Base-by-base conservation (phyloP, 2,888 invertebrate genomes). In the Lysandra coridon region DNA sequence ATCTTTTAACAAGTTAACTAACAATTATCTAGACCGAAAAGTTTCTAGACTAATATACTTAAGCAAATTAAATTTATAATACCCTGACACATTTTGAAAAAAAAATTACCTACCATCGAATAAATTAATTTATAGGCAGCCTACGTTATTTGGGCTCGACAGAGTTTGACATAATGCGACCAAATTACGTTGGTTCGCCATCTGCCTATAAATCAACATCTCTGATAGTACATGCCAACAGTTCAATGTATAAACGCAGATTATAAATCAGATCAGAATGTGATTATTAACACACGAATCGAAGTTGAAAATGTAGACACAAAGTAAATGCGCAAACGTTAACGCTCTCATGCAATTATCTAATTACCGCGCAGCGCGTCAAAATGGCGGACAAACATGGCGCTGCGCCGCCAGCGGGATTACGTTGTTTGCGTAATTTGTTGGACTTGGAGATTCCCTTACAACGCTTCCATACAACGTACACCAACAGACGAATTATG, bases 351-450 rank as follows among this genome's bases (percentile, higher is more conserved):
- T 89, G 88, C 90, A 91, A 91, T 91, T 90, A 91, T 89, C 88
- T 90, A 91, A 91, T 91, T 91, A 90, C 85, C 83, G 85, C 85
- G 85, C 86, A 84, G 81, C 82, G 85, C 73, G 83, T 82, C 88
- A 86, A 88, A 88, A 88, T 86, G 88, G 87, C 82, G 85, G 83
- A 82, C 87, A 87, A 88, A 88, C 85, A 88, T 86, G 88, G 87
- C 86, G 84, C 80, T 81, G 82, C 82, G 85, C 82, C 86, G 86
- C 85, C 86, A 85, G 87, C 84, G 83, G 86, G 87, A 88, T 89
- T 86, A 84, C 88, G 86, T 82, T 91, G 89, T 91, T 91, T 91
- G 88, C 84, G 83, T 86, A 90, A 91, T 89, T 90, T 87, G 90
- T 89, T 88, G 84, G 86, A 88, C 88, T 88, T 88, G 79, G 83